Base-by-base conservation (phyloP, 2,888 invertebrate genomes). In the Coelinius sp. region DNA sequence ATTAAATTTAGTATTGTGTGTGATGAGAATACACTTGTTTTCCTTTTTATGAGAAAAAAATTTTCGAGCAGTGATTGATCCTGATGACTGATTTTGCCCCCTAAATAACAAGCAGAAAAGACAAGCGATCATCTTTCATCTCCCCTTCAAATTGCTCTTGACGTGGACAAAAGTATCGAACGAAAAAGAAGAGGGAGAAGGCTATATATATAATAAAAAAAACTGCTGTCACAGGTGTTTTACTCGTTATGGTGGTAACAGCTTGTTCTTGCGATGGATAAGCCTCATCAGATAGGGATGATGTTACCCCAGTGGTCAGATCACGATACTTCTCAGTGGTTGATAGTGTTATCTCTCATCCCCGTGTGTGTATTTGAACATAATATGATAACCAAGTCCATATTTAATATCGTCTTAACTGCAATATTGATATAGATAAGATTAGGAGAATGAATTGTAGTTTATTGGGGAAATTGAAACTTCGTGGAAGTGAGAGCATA, bases 301-400 rank as follows among this genome's bases (percentile, higher is more conserved):
- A 17, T 56, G 14, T 71, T 64, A 56, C 46, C 68, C 20, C 63
- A 75, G 72, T 64, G 74, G 77, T 78, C 75, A 69, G 69, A 77
- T 63, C 75, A 76, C 76, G 68, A 77, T 78, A 78, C 70, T 74
- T 73, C 70, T 72, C 76, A 77, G 74, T 75, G 76, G 63, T 71
- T 73, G 75, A 73, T 77, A 76, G 75, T 44, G 77, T 56, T 44
- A 24, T 5, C 22, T 25, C 27, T 56, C 31, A n/a, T 56, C 6
- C n/a, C n/a, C n/a, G 20, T 20, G 46, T 17, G 20, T 49, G 46
- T 20, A 2, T 49, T 20, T 20, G 46, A 14, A n/a, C 41, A n/a
- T 20, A 49, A 20, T 20, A 2, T 49, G 20, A 49, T 20, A 8
- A 8, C 31, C 8, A 6, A 31, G 4, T 31, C 8, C 4, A 31